Conservation (phyloP, 1,140 invertebrate species). For the Acromyrmex charruanus region DNA sequence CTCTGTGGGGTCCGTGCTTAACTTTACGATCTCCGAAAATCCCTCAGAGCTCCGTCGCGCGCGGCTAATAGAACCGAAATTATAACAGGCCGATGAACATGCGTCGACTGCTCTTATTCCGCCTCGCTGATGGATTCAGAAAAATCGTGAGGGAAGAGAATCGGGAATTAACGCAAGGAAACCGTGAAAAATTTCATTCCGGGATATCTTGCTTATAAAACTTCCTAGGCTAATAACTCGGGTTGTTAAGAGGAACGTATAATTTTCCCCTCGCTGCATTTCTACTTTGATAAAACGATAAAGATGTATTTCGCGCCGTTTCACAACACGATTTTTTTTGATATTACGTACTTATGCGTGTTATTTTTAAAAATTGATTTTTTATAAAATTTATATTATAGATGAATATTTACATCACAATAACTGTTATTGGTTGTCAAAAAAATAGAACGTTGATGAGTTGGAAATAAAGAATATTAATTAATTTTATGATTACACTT, state of each 20-base stretch:
- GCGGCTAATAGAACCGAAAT: conserved; percentile 85
- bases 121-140: conserved; percentile 79
- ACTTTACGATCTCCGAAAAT: conserved; percentile 85
- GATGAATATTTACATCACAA: background rate
- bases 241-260: conserved; percentile 31
- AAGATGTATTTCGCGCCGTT: background rate
- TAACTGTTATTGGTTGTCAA: background rate
- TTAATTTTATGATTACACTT: background rate
- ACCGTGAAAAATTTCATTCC: conserved; percentile 46
- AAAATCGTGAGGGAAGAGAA: conserved; percentile 48
- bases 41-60: conserved; percentile 78
- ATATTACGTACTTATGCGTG: background rate
- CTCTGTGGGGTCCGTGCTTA: conserved; percentile 82
- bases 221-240: conserved; percentile 13
- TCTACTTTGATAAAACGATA: background rate
- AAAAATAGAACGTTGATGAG: background rate
- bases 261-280: background rate
- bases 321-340: background rate
- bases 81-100: conserved; percentile 86
- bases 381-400: background rate
- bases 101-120: conserved; percentile 87
- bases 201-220: conserved; percentile 23
- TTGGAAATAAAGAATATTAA: background rate
- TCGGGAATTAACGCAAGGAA: conserved; percentile 38
- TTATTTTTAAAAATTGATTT: background rate